Evolutionary conservation across 2,113 vertebrate genomes (phyloP).

Genomic region (Pelecanoides urinatrix): DNA sequence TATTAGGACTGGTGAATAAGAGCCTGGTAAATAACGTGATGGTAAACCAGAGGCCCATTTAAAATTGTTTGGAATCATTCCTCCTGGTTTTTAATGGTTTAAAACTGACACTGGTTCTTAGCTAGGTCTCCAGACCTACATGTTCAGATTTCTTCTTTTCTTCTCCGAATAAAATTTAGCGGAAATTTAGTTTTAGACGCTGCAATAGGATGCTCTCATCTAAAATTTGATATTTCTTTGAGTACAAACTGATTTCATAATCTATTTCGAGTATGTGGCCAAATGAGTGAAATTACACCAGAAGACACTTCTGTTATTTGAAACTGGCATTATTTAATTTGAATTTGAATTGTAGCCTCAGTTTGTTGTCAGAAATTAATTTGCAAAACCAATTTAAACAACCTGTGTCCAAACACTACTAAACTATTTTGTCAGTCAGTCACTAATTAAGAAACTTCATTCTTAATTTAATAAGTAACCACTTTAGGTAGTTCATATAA

Average conservation of each 20-base stretch:
- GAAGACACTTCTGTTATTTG: not conserved
- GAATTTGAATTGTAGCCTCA: not conserved
- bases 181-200: not conserved
- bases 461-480: not conserved
- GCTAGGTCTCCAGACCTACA: not conserved
- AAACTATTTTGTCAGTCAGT: not conserved
- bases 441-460: not conserved
- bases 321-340: not conserved
- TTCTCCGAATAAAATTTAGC: not conserved
- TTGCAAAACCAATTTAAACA: not conserved
- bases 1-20: not conserved
- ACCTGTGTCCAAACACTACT: not conserved
- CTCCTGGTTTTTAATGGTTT: not conserved
- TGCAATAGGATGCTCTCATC: not conserved
- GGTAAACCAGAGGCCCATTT: not conserved
- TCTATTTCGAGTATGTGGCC: not conserved
- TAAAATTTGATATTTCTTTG: not conserved
- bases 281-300: not conserved
- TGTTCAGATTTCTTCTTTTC: not conserved
- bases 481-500: not conserved
- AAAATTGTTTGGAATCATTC: not conserved
- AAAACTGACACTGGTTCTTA: not conserved
- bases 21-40: not conserved
- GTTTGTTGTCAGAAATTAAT: not conserved
- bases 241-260: not conserved